A percentile compares a stretch with the other conserved stretches of the same genome.
Conservation (phyloP, 2,113 vertebrate genomes). For the Neotoma lepida region DNA sequence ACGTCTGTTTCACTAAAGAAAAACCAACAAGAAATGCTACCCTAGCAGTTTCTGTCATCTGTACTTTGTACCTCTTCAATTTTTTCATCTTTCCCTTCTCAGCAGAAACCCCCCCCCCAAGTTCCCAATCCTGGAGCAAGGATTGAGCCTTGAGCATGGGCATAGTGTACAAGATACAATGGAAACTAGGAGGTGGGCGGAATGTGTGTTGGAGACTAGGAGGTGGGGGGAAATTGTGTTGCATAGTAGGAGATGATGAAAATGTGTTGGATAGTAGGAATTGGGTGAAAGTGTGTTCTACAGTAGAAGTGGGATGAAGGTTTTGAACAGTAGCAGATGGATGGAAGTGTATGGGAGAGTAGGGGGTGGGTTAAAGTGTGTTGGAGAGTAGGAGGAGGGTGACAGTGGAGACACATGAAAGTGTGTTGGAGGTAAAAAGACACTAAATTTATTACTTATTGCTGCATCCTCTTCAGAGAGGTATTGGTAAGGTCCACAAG, state of each 20-base stretch:
- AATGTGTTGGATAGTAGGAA: too few species aligned
- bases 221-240: neutral
- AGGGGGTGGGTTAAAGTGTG: too few species aligned
- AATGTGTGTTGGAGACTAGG: too few species aligned
- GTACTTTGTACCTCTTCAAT: neutral
- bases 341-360: too few species aligned
- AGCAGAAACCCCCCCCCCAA: neutral
- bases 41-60: neutral
- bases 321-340: too few species aligned
- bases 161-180: neutral
- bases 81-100: neutral
- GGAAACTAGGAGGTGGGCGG: neutral
- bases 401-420: neutral
- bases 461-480: neutral
- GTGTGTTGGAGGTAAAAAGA: neutral
- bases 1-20: neutral
- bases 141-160: neutral
- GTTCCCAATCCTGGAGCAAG: neutral
- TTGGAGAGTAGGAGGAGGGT: neutral
- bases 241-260: too few species aligned
- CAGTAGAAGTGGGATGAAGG: too few species aligned
- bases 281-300: too few species aligned
- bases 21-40: neutral
- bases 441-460: neutral
- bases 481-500: neutral